Percentiles rank a stretch among this genome's conserved stretches.
phyloP scores from a whole-genome alignment of 2,797 vertebrate genomes.

The Prionace glauca region DNA sequence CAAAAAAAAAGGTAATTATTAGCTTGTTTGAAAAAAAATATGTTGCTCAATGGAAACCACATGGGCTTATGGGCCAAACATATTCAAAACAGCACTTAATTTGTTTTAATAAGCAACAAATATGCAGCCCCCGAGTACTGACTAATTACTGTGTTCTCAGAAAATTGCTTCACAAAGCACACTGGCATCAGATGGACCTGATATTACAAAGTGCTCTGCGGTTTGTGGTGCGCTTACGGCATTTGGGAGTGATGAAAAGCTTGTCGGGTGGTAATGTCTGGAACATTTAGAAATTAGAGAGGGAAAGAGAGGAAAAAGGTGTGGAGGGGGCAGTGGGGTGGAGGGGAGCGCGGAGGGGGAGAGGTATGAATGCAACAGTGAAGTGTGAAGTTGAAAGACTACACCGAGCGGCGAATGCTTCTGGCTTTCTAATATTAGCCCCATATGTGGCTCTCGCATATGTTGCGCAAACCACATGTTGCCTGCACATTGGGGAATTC shows the following conservation, averaged over 20 bases:
- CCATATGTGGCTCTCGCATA: not conserved
- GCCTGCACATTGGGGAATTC: not conserved
- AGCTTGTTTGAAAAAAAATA: constrained; percentile 59
- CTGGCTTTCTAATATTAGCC: not conserved
- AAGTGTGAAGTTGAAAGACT: constrained; percentile 33
- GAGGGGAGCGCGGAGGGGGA: too few species aligned
- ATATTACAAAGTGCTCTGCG: constrained; percentile 44
- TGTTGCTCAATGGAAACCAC: constrained; percentile 92
- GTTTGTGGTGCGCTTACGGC: constrained; percentile 43
- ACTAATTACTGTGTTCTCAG: constrained; percentile 69
- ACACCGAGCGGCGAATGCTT: not conserved
- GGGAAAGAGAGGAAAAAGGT: not conserved
- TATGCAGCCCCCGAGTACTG: constrained; percentile 73
- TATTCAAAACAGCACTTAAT: constrained; percentile 72
- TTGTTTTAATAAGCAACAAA: constrained; percentile 94
- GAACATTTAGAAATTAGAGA: constrained; percentile 34
- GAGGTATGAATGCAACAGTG: not conserved
- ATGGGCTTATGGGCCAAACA: constrained; percentile 69
- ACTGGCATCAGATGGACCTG: constrained; percentile 44
- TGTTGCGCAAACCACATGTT: not conserved
- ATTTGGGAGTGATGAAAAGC: constrained; percentile 47
- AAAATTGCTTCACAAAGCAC: constrained; percentile 48
- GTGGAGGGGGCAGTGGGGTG: not conserved
- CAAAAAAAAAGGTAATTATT: constrained; percentile 62
- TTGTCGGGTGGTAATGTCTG: constrained; percentile 39